Evolutionary conservation across 2,888 invertebrate species (phyloP), one percentile per base, ranked within the genome.

Genomic region (Ypsolopha scabrella): DNA sequence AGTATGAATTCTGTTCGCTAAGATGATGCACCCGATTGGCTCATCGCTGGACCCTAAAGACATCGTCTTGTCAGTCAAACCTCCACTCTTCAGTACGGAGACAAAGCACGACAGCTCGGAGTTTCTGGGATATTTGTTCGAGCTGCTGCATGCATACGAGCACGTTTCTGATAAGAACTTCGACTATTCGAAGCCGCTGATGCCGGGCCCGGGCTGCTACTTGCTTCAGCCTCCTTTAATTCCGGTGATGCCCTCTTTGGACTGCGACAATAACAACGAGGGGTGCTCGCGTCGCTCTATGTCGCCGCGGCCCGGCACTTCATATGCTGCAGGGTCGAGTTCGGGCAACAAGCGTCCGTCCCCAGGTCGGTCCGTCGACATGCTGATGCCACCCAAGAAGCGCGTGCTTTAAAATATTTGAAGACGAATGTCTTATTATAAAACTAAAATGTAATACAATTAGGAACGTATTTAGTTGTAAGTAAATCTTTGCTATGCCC

Each of bases 41-140:
- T 87, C 88, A 36, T 90, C 92, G 47, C 69, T 94, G 60, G 90
- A 92, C 10, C 94, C 95, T 0, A 87, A 82, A n/a, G 91, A 91
- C 44, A 91, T 95, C 65, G 86, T 93, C 57, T 83, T 88, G 46
- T 88, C 90, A 1, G 91, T 94, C 1, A 88, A 92, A 58, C 95
- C 96, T 6, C 90, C 93, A 0, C 93, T 93, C 64, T 96, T 96
- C 71, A 87, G 90, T 37, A 87, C 88, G 6, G 92, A 94, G 11
- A 88, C 92, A 56, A 96, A 96, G 63, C 96, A 96, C 65, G 96
- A 96, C 64, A 95, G 95, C 73, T 94, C 94, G 0, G 96, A 96
- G 76, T 95, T 94, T 76, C 79, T 95, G 52, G 92, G 93, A 52
- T 87, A 88, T 57, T 67, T 93, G 8, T 80, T 93, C 61, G 92